Evolutionary conservation across 2,888 invertebrate species (phyloP).

Genomic region (Stenotaenia linearis): DNA sequence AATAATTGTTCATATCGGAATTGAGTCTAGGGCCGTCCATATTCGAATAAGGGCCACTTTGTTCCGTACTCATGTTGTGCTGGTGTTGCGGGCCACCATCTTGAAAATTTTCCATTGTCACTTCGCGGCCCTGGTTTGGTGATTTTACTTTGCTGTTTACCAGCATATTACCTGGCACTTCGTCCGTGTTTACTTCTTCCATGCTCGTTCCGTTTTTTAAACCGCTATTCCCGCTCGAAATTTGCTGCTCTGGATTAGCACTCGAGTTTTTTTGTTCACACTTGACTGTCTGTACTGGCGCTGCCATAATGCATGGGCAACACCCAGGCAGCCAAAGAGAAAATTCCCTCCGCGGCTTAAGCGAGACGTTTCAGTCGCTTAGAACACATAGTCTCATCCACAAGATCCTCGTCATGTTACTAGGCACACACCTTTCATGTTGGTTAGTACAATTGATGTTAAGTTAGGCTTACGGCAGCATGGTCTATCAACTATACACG

Average conservation of each 20-base stretch:
- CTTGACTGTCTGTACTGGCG: slow-evolving; percentile 39
- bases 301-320: slow-evolving; percentile 41
- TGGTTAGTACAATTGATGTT: slow-evolving; percentile 41
- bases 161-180: slow-evolving; percentile 37
- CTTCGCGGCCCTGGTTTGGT: slow-evolving; percentile 40
- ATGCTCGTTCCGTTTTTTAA: slow-evolving; percentile 38
- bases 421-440: slow-evolving; percentile 42
- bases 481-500: slow-evolving; percentile 46
- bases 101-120: slow-evolving; percentile 47
- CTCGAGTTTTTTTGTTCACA: slow-evolving; percentile 41
- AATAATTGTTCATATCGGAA: slow-evolving; percentile 43
- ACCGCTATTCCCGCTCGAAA: slow-evolving; percentile 39
- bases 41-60: slow-evolving; percentile 39
- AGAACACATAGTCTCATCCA: slow-evolving; percentile 7
- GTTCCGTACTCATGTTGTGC: slow-evolving; percentile 42
- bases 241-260: slow-evolving; percentile 37
- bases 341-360: slow-evolving; percentile 37
- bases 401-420: slow-evolving; percentile 34
- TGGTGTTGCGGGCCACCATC: slow-evolving; percentile 44
- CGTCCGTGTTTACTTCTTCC: slow-evolving; percentile 39
- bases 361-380: slow-evolving; percentile 33
- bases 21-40: slow-evolving; percentile 44
- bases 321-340: slow-evolving; percentile 39
- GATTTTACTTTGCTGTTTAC: slow-evolving; percentile 42
- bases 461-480: slow-evolving; percentile 46